Evolutionary conservation across 2,113 vertebrate species (phyloP).

Genomic region (Strix aluco): DNA sequence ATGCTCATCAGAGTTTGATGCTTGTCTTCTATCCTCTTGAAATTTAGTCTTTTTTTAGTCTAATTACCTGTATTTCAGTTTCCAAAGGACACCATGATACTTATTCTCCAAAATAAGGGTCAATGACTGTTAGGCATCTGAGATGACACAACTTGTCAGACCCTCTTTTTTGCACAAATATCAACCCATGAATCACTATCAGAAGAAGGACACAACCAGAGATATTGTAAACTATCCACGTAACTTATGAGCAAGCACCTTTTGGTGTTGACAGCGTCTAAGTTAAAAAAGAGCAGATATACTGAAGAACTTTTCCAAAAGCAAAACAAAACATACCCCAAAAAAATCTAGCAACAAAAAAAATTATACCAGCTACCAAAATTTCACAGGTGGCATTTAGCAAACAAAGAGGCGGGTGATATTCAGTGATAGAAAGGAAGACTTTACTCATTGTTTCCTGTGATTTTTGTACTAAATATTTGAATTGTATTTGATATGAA

Average conservation of each 20-base stretch:
- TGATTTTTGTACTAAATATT: background rate
- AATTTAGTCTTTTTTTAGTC: background rate
- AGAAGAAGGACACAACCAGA: background rate
- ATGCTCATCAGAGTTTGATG: background rate
- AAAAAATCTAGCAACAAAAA: background rate
- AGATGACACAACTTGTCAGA: background rate
- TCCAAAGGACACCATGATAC: background rate
- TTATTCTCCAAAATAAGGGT: background rate
- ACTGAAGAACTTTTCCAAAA: background rate
- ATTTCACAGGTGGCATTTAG: background rate
- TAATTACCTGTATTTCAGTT: background rate
- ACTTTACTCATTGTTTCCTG: background rate
- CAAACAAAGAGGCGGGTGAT: background rate
- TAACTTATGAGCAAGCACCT: background rate
- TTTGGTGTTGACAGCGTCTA: background rate
- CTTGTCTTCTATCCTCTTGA: background rate
- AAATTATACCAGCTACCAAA: background rate
- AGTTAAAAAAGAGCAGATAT: background rate
- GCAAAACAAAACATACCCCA: background rate
- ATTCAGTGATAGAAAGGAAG: background rate
- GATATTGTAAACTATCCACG: background rate
- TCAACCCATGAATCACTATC: background rate
- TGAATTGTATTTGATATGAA: background rate
- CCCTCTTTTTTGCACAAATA: background rate
- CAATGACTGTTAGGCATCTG: background rate